Base-by-base conservation (phyloP, 2,888 invertebrate genomes). In the Dromius quadrimaculatus region DNA sequence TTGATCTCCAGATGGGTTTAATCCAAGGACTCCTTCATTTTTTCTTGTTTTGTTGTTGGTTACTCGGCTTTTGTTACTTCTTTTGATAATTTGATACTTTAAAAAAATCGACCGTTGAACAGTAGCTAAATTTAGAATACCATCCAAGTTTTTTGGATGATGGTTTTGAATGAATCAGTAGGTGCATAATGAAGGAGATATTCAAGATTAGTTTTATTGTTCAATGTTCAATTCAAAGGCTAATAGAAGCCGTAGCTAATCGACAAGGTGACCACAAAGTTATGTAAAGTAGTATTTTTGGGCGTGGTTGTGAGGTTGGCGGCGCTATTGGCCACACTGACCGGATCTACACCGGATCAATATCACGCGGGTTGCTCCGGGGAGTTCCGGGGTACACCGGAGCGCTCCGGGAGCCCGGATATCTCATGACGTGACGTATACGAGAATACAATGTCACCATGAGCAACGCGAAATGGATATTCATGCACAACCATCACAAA, bases 311-410 rank as follows among this genome's bases (percentile, higher is more conserved):
- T 15, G 13, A 17, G 45, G 2, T 4, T 4, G 2, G 5, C 8
- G 45, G 41, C 43, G 62, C 62, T 43, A 62, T 62, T 62, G 62
- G 62, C 41, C 62, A 23, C 62, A 62, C 62, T 62, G 62, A 62
- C 62, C 62, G 62, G 62, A 62, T 62, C 62, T 62, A 61, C 62
- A n/a, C 62, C 62, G 62, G 62, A 62, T 62, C 62, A 62, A 62
- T 62, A 62, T 62, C 62, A 57, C 45, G 17, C 4, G 2, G 45
- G 2, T 15, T 13, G 62, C 41, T 62, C 41, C 62, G 43, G 38
- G 61, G 20, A 34, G n/a, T n/a, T n/a, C 45, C 13, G 8, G 45
- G 20, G 57, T n/a, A n/a, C n/a, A n/a, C n/a, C 32, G 57, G 20
- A 9, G 13, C n/a, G n/a, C 28, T 5, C 28, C 28, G 28, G 38